Evolutionary conservation across 2,797 vertebrate species (phyloP), one percentile per base, ranked within the genome.

Genomic region (Micromesistius poutassou): DNA sequence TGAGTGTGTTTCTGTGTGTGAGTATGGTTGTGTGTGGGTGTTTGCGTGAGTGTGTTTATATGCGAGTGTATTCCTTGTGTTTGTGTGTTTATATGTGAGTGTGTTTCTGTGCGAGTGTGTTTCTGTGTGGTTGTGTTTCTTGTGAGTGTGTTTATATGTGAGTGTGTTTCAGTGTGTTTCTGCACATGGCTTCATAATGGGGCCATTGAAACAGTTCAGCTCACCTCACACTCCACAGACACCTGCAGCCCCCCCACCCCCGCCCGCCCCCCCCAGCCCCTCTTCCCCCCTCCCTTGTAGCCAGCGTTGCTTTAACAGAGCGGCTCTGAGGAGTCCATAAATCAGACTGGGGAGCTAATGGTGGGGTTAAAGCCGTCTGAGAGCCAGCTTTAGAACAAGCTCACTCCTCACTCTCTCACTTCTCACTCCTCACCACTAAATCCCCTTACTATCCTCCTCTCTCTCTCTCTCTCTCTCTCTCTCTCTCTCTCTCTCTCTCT

Each of bases 61-160:
- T 77, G 68, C 78, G 72, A 36, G 74, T 76, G 75, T 30, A 10
- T 74, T 73, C 30, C 35, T 30, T 55, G 74, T 72, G 68, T 50
- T 70, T 19, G 78, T n/a, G 31, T 38, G 46, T 50, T 71, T 71
- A 19, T 55, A 19, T 50, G 16, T 50, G 46, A 16, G 46, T 19
- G 14, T 50, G 46, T 50, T 4, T 50, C 14, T 50, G 46, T 50
- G 46, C 19, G 46, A 13, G 42, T 46, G 42, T 46, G 42, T 46
- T 8, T 46, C 42, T 46, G 42, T 46, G 12, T 46, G 5, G 10
- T 13, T 19, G 16, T 50, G 38, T 13, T 50, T 81, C 33, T 5
- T 68, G 70, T 77, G 68, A 78, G 74, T 42, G 74, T 74, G 75
- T 30, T 25, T 74, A 16, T 30, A 14, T 75, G 42, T 50, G 62